phyloP scores from a whole-genome alignment of 2,888 invertebrate genomes.

The Nomada ferruginata region DNA sequence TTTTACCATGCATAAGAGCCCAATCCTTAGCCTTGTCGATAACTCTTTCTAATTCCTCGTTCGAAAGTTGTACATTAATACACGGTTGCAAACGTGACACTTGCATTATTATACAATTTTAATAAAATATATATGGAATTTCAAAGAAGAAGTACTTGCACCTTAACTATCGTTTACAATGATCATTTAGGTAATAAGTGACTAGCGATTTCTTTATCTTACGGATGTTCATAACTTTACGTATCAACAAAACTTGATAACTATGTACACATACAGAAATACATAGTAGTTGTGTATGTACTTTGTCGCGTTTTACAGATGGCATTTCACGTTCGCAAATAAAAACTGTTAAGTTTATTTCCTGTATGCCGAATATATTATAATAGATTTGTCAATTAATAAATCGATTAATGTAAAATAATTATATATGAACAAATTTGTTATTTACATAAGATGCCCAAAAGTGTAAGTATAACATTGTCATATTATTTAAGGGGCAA shows the following conservation, averaged over 20 bases:
- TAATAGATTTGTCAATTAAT: neutral
- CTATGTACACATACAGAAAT: neutral
- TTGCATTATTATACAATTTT: constrained; percentile 58
- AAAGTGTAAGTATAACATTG: neutral
- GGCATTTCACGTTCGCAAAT: neutral
- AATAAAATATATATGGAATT: constrained; percentile 11
- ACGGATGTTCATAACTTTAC: neutral
- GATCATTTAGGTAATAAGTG: neutral
- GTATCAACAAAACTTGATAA: neutral
- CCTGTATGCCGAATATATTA: neutral
- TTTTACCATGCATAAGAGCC: constrained; percentile 85
- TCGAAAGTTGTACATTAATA: constrained; percentile 88
- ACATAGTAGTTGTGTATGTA: neutral
- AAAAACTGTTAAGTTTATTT: neutral
- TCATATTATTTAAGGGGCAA: neutral
- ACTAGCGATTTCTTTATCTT: constrained; percentile 10
- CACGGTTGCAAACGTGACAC: constrained; percentile 85
- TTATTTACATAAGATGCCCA: neutral
- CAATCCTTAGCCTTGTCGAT: constrained; percentile 85
- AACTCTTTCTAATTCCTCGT: constrained; percentile 85
- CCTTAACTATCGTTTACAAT: neutral
- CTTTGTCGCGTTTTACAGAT: neutral
- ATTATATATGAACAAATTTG: no score
- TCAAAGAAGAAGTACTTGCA: neutral
- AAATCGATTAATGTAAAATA: neutral